Percentiles rank a stretch among this genome's conserved stretches.
Evolutionary conservation across 35 echinoderm and acorn worm genomes (phyloP).

Genomic region (Holothuria glaberrima): DNA sequence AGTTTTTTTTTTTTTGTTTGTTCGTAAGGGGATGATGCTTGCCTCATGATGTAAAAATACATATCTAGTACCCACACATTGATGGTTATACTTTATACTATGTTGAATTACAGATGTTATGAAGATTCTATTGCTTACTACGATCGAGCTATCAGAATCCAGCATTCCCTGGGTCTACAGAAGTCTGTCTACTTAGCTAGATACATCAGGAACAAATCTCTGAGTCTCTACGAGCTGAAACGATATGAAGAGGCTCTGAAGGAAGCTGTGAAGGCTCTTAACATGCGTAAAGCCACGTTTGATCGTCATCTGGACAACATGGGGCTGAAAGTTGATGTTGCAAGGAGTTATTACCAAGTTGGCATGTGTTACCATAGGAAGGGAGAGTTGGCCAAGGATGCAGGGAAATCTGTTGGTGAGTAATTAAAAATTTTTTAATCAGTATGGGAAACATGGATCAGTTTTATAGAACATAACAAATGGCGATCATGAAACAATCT

Average conservation of each 20-base stretch:
- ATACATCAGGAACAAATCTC: constrained; percentile 52
- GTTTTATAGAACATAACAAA: too few relatives aligned
- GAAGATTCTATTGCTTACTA: constrained; percentile 41
- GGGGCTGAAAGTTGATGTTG: constrained; percentile 15
- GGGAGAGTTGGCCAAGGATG: not conserved
- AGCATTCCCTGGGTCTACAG: constrained; percentile 21
- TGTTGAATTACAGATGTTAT: not conserved
- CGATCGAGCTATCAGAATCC: constrained; percentile 30
- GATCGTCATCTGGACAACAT: constrained; percentile 33
- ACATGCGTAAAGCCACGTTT: constrained; percentile 24
- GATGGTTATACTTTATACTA: not conserved
- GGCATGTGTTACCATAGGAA: constrained; percentile 44
- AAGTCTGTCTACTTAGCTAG: constrained; percentile 22
- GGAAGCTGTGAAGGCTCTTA: constrained; percentile 23
- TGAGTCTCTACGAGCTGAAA: constrained; percentile 33
- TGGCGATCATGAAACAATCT: too few relatives aligned
- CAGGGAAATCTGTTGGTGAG: not conserved
- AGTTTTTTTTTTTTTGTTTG: too few relatives aligned
- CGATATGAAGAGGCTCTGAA: constrained; percentile 42
- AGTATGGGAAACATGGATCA: too few relatives aligned
- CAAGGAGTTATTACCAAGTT: constrained; percentile 50
- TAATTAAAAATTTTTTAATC: too few relatives aligned
- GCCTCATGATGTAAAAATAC: not conserved
- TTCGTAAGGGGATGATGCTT: not conserved
- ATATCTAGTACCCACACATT: not conserved